Conservation (phyloP, 1,140 invertebrate species). For the Dryas iulia region DNA sequence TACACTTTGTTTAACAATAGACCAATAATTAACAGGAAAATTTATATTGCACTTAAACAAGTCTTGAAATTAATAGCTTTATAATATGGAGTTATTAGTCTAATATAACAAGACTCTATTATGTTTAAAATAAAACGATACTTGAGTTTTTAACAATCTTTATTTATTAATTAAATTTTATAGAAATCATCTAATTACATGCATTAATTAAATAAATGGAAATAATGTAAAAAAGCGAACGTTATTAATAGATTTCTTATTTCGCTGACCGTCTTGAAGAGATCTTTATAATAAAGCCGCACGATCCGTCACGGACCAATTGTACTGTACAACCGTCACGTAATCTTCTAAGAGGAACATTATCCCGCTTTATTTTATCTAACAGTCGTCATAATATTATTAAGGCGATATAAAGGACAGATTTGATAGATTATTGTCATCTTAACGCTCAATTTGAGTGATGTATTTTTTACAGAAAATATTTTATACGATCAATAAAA, state of each 20-base stretch:
- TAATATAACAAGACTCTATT: background rate
- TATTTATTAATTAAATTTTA: too few species aligned
- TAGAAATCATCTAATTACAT: too few species aligned
- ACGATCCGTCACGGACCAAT: constrained; percentile 13
- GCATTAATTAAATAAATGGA: background rate
- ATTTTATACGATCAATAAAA: constrained; percentile 43
- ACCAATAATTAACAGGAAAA: constrained; percentile 30
- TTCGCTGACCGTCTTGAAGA: background rate
- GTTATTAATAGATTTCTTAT: background rate
- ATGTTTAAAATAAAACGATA: too few species aligned
- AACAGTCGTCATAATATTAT: constrained; percentile 25
- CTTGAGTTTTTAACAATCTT: too few species aligned
- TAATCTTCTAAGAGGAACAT: constrained; percentile 15
- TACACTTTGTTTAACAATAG: constrained; percentile 35
- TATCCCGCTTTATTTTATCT: constrained; percentile 15
- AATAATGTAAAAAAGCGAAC: background rate
- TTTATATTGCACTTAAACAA: background rate
- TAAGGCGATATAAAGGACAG: constrained; percentile 6
- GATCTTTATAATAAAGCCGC: constrained; percentile 19
- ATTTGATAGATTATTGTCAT: constrained; percentile 28
- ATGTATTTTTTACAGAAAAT: constrained; percentile 27
- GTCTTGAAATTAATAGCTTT: background rate
- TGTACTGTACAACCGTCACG: constrained; percentile 10
- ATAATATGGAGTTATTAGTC: background rate
- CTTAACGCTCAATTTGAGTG: constrained; percentile 31